phyloP scores from a whole-genome alignment of 1,140 invertebrate genomes.

The Megalonaias nervosa region DNA sequence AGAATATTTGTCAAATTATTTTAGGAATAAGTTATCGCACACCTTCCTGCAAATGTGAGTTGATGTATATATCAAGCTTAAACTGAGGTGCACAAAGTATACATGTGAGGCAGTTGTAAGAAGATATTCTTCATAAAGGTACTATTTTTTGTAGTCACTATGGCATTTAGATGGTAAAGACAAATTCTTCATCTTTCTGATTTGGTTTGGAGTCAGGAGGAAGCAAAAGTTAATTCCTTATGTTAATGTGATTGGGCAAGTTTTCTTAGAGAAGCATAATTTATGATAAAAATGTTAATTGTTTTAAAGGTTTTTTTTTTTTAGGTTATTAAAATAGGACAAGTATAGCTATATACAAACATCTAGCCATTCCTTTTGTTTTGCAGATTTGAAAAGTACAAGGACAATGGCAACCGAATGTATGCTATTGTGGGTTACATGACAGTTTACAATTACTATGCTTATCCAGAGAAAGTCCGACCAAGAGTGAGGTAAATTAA shows the following conservation, averaged over 20 bases:
- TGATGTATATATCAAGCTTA: too few species aligned
- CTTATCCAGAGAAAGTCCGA: constrained; percentile 88
- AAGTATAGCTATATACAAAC: too few species aligned
- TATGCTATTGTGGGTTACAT: constrained; percentile 90
- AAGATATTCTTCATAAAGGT: neutral
- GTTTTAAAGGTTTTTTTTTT: neutral
- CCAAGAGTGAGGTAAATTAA: constrained; percentile 81
- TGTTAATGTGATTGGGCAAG: too few species aligned
- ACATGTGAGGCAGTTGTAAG: neutral
- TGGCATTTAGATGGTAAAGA: neutral
- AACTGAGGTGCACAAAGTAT: too few species aligned
- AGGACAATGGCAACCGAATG: constrained; percentile 74
- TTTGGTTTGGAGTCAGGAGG: too few species aligned
- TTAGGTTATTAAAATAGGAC: too few species aligned
- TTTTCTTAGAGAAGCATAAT: too few species aligned
- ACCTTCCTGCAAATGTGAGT: too few species aligned
- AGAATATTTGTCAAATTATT: too few species aligned
- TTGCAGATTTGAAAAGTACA: constrained; percentile 87
- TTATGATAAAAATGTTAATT: neutral
- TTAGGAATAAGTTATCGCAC: too few species aligned
- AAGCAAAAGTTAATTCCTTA: too few species aligned
- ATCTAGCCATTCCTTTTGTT: constrained; percentile 8
- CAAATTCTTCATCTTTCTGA: neutral
- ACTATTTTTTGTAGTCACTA: neutral
- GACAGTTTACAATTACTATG: constrained; percentile 95